Percentiles rank a stretch among this genome's conserved stretches.
Conservation (phyloP, 1,140 invertebrate species). For the Daktulosphaira vitifoliae region DNA sequence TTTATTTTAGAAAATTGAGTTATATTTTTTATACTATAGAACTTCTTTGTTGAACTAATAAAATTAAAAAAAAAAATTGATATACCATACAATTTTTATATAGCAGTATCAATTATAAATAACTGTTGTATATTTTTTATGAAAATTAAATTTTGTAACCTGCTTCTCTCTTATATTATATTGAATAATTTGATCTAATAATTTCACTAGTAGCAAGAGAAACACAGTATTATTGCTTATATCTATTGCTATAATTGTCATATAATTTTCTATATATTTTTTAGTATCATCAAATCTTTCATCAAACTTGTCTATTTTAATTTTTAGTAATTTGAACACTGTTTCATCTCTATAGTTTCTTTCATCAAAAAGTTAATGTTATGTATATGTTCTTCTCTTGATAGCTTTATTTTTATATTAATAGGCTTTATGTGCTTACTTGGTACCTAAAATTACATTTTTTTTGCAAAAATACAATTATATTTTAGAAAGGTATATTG, state of each 20-base stretch:
- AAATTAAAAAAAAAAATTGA: too few relatives aligned
- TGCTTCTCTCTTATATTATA: background rate
- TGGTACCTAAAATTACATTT: too few relatives aligned
- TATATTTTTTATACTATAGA: too few relatives aligned
- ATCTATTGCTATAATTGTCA: constrained; percentile 17
- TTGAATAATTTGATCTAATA: constrained; percentile 3
- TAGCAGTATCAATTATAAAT: too few relatives aligned
- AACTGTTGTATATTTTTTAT: too few relatives aligned
- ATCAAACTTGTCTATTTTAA: constrained; percentile 14
- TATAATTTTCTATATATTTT: background rate
- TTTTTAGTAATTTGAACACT: constrained; percentile 9
- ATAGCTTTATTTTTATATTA: constrained; percentile 1
- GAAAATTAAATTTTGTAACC: constrained; percentile 9
- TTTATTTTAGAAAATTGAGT: too few relatives aligned
- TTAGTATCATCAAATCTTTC: background rate
- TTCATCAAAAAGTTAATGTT: constrained; percentile 7
- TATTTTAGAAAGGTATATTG: too few relatives aligned
- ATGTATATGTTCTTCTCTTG: background rate
- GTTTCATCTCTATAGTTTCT: constrained; percentile 16
- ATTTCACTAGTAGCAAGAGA: constrained; percentile 5
- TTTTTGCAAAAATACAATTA: too few relatives aligned
- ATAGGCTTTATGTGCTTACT: background rate
- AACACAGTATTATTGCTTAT: background rate
- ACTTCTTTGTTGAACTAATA: too few relatives aligned
- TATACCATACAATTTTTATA: too few relatives aligned